Evolutionary conservation across 2,113 vertebrate species (phyloP).

Genomic region (Oryzias woworae): DNA sequence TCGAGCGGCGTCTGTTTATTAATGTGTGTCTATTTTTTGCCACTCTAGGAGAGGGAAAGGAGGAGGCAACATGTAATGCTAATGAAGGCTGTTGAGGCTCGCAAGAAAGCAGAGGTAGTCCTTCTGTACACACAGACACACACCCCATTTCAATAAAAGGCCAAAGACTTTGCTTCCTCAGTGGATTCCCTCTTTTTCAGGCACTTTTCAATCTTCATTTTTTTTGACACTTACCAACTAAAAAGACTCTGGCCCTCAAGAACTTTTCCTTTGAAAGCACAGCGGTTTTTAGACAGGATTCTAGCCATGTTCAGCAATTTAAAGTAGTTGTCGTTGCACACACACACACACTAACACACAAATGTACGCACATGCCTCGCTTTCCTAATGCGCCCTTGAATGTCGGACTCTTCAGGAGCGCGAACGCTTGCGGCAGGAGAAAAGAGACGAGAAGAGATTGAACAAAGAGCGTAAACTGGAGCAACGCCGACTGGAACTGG

Average conservation of each 20-base stretch:
- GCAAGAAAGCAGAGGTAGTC: conserved; percentile 97
- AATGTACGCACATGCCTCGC: conserved; percentile 23
- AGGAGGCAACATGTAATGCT: conserved; percentile 97
- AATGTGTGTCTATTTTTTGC: conserved; percentile 72
- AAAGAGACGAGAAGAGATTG: conserved; percentile 95
- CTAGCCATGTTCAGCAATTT: conserved; percentile 69
- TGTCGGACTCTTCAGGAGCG: conserved; percentile 84
- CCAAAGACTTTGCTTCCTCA: conserved; percentile 52
- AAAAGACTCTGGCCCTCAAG: conserved; percentile 71
- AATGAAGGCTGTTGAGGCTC: conserved; percentile 98
- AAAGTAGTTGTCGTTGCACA: conserved; percentile 57
- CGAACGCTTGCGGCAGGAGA: conserved; percentile 96
- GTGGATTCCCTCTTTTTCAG: conserved; percentile 47
- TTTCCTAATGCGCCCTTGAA: conserved; percentile 55
- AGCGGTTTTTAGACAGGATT: conserved; percentile 68
- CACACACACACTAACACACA: conserved; percentile 32
- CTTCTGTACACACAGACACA: conserved; percentile 45
- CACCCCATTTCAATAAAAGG: conserved; percentile 48
- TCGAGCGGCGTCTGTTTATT: conserved; percentile 47
- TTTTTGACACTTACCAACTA: conserved; percentile 60
- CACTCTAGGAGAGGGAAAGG: conserved; percentile 93
- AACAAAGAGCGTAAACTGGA: conserved; percentile 97
- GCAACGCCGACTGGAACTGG: conserved; percentile 91
- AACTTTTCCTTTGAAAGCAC: conserved; percentile 69
- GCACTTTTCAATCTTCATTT: conserved; percentile 37